Conservation (phyloP, 2,888 invertebrate genomes). For the Diachrysia chrysitis region DNA sequence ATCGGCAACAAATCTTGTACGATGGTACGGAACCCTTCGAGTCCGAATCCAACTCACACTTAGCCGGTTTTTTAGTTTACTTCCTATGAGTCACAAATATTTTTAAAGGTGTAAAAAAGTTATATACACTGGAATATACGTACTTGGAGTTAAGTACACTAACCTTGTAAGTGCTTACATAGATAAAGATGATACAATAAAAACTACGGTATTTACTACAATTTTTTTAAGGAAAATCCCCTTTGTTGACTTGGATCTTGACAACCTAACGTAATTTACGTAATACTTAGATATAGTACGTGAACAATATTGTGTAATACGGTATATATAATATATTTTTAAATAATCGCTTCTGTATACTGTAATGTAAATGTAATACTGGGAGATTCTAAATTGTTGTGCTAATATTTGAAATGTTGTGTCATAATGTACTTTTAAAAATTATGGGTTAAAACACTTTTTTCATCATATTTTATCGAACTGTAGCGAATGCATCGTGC, state of each 20-base stretch:
- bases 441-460: too few species aligned
- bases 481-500: too few species aligned
- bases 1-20: too few species aligned
- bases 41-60: too few species aligned
- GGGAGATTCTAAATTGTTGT: too few species aligned
- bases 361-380: too few species aligned
- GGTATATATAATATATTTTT: too few species aligned
- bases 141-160: not conserved
- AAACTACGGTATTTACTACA: slow-evolving; percentile 1
- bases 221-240: slow-evolving; percentile 27
- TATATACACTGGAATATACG: not conserved
- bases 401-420: too few species aligned
- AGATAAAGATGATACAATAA: not conserved
- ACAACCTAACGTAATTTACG: slow-evolving; percentile 4
- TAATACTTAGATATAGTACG: not conserved
- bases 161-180: not conserved
- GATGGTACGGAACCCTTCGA: too few species aligned
- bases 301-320: not conserved
- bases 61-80: too few species aligned
- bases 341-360: not conserved
- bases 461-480: too few species aligned
- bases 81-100: not conserved
- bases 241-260: slow-evolving; percentile 18
- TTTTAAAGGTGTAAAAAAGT: not conserved
- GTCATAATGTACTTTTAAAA: too few species aligned